phyloP scores from a whole-genome alignment of 2,888 invertebrate species.

The Amiota mariae region DNA sequence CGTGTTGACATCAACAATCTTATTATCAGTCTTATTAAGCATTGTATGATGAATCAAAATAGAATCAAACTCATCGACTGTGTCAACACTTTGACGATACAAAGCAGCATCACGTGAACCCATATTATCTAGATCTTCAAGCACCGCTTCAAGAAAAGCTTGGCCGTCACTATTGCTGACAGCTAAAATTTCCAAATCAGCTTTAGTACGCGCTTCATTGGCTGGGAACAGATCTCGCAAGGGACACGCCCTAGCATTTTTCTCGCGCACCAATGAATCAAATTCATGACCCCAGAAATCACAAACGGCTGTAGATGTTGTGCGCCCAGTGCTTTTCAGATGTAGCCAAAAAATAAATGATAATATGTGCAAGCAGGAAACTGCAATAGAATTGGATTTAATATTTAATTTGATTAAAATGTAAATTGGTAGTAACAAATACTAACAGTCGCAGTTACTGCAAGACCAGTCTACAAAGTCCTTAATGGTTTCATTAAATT shows the following conservation, averaged over 20 bases:
- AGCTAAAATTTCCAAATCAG: conserved; percentile 56
- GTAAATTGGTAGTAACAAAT: not conserved
- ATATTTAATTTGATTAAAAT: not conserved
- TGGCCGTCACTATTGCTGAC: conserved; percentile 58
- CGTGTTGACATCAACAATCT: conserved; percentile 63
- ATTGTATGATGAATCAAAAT: conserved; percentile 70
- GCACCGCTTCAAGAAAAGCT: conserved; percentile 63
- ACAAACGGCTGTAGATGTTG: conserved; percentile 53
- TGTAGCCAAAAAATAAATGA: conserved; percentile 71
- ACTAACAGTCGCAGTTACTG: conserved; percentile 60
- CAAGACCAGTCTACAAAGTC: conserved; percentile 61
- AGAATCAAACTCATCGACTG: conserved; percentile 69
- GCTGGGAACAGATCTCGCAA: conserved; percentile 65
- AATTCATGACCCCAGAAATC: conserved; percentile 70
- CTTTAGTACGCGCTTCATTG: conserved; percentile 62
- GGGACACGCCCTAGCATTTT: conserved; percentile 54
- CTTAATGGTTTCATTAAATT: conserved; percentile 56
- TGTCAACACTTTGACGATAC: conserved; percentile 69
- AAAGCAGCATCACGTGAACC: conserved; percentile 67
- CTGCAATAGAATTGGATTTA: conserved; percentile 42
- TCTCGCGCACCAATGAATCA: conserved; percentile 58
- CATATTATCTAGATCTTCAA: conserved; percentile 67
- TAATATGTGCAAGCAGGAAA: conserved; percentile 64
- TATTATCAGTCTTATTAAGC: conserved; percentile 65
- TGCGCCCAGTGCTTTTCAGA: conserved; percentile 56